phyloP scores from a whole-genome alignment of 2,888 invertebrate species.

The Drosophila prolongata region DNA sequence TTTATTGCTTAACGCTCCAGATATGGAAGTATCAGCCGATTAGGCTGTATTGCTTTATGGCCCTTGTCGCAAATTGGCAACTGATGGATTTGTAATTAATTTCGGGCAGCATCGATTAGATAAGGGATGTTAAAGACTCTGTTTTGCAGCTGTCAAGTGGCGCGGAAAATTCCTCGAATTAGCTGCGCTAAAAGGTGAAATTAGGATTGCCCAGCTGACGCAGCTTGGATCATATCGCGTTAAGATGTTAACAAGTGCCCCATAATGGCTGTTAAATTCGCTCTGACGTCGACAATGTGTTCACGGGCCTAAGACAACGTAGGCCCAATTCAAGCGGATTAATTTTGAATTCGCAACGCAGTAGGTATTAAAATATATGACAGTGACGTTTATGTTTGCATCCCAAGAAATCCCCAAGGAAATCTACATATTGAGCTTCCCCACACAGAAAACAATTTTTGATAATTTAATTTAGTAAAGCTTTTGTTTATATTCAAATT shows the following conservation, averaged over 20 bases:
- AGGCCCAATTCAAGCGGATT: not conserved
- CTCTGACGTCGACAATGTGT: constrained; percentile 11
- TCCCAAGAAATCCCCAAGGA: constrained; percentile 19
- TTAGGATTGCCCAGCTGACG: constrained; percentile 18
- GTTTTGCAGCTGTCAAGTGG: constrained; percentile 11
- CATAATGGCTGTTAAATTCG: constrained; percentile 15
- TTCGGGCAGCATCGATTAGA: constrained; percentile 48
- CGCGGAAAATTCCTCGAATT: constrained; percentile 35
- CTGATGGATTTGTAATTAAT: constrained; percentile 67
- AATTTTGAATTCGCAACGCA: not conserved
- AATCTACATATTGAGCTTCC: constrained; percentile 30
- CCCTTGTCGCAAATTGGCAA: constrained; percentile 51
- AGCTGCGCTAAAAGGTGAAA: constrained; percentile 20
- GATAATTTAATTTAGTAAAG: no score
- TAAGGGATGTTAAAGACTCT: constrained; percentile 33
- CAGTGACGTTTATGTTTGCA: constrained; percentile 5
- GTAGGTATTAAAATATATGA: not conserved
- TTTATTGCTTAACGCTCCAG: constrained; percentile 27
- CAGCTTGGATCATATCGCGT: constrained; percentile 15
- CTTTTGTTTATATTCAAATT: no score
- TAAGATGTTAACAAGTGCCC: constrained; percentile 22
- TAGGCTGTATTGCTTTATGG: constrained; percentile 52
- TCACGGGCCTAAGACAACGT: constrained; percentile 22
- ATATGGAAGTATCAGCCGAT: constrained; percentile 62
- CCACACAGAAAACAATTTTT: constrained; percentile 7